Evolutionary conservation across 1,140 invertebrate genomes (phyloP).

Genomic region (Rhyzopertha dominica): DNA sequence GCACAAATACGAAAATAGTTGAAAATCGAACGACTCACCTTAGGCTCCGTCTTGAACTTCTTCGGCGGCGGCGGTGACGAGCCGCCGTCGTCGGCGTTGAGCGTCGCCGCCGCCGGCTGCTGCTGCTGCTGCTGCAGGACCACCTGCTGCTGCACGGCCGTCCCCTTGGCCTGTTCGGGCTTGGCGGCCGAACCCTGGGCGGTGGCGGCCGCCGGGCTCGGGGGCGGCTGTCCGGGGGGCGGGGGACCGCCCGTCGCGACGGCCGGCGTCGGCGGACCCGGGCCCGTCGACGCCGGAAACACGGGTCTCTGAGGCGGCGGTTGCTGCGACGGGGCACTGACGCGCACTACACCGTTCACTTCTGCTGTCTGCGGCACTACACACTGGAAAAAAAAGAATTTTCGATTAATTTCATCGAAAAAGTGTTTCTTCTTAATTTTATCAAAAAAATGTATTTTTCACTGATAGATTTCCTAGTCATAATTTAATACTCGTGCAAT

Average conservation of each 20-base stretch:
- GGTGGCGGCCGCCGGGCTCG: constrained; percentile 51
- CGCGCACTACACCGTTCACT: constrained; percentile 48
- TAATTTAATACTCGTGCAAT: too few species aligned
- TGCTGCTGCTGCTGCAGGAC: constrained; percentile 49
- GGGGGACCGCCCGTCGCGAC: constrained; percentile 44
- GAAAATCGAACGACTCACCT: constrained; percentile 58
- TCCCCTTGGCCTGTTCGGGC: constrained; percentile 51
- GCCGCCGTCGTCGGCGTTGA: constrained; percentile 29
- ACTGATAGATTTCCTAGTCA: too few species aligned
- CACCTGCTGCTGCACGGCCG: constrained; percentile 44
- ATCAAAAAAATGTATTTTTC: too few species aligned
- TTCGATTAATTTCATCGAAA: background rate
- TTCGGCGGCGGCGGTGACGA: constrained; percentile 59
- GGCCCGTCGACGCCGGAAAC: constrained; percentile 48
- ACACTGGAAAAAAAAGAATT: constrained; percentile 12
- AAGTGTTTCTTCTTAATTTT: constrained; percentile 7
- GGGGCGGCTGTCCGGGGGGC: constrained; percentile 40
- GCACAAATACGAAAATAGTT: too few species aligned
- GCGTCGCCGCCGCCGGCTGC: constrained; percentile 15
- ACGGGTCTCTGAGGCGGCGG: constrained; percentile 42
- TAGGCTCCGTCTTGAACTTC: constrained; percentile 61
- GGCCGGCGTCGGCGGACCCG: constrained; percentile 46
- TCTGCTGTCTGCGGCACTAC: constrained; percentile 24
- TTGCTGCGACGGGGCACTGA: constrained; percentile 46
- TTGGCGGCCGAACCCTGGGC: constrained; percentile 48